Conservation (phyloP, 2,888 invertebrate genomes). For the Tachina fera region DNA sequence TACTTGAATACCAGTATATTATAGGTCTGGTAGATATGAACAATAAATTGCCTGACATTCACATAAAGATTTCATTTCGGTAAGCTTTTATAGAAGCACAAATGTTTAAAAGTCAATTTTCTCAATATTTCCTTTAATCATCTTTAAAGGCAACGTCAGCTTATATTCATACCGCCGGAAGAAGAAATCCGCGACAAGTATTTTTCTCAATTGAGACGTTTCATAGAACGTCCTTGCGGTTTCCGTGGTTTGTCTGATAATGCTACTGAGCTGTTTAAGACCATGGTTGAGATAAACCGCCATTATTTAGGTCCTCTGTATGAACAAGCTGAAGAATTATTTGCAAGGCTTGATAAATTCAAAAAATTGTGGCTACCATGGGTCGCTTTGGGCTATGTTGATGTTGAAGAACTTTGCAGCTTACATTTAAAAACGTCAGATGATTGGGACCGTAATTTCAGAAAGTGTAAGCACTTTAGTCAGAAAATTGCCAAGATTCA, state of each 20-base stretch:
- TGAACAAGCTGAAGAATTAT: slow-evolving; percentile 88
- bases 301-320: slow-evolving; percentile 90
- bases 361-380: slow-evolving; percentile 89
- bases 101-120: neutral
- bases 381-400: slow-evolving; percentile 91
- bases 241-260: slow-evolving; percentile 89
- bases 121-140: neutral
- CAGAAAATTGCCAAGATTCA: slow-evolving; percentile 96
- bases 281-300: slow-evolving; percentile 86
- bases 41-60: slow-evolving; percentile 93
- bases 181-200: slow-evolving; percentile 95
- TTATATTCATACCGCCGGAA: slow-evolving; percentile 92
- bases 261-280: slow-evolving; percentile 79
- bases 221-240: slow-evolving; percentile 93
- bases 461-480: slow-evolving; percentile 94
- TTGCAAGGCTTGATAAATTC: slow-evolving; percentile 86
- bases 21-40: slow-evolving; percentile 93
- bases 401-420: slow-evolving; percentile 88
- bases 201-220: slow-evolving; percentile 94
- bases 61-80: slow-evolving; percentile 91
- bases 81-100: slow-evolving; percentile 76
- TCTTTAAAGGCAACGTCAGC: slow-evolving; percentile 85
- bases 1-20: slow-evolving; percentile 95
- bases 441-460: slow-evolving; percentile 95
- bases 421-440: slow-evolving; percentile 87